Evolutionary conservation across 2,888 invertebrate species (phyloP).

Genomic region (Drosophila tripunctata): DNA sequence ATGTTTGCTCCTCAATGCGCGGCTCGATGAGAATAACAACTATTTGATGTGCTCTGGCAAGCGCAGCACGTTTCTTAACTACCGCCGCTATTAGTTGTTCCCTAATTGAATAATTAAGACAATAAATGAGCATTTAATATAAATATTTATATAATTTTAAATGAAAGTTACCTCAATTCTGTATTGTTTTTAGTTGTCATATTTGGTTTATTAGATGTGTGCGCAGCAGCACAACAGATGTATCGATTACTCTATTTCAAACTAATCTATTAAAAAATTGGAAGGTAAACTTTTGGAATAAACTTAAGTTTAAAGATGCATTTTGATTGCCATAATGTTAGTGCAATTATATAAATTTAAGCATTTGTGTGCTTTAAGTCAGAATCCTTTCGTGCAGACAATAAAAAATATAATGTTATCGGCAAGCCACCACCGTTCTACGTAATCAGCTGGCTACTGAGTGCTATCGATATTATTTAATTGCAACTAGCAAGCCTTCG

Average conservation of each 20-base stretch:
- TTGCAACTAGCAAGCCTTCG: background rate
- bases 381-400: too few relatives aligned
- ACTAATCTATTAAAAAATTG: too few relatives aligned
- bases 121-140: background rate
- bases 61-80: constrained; percentile 89
- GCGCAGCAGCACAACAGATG: background rate
- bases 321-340: too few relatives aligned
- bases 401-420: too few relatives aligned
- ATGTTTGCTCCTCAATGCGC: constrained; percentile 85
- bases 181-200: constrained; percentile 49
- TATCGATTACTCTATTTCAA: background rate
- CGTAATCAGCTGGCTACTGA: too few relatives aligned
- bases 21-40: constrained; percentile 90
- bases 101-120: constrained; percentile 80
- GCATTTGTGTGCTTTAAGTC: too few relatives aligned
- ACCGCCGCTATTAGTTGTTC: constrained; percentile 87
- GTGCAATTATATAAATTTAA: too few relatives aligned
- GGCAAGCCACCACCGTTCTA: too few relatives aligned
- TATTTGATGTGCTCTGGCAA: constrained; percentile 89
- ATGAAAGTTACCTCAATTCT: constrained; percentile 42
- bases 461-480: constrained; percentile 21
- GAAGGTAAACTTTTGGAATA: too few relatives aligned
- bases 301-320: too few relatives aligned
- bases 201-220: constrained; percentile 29
- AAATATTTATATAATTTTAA: background rate